Conservation (phyloP, 2,113 vertebrate genomes). For the Pangasianodon gigas region DNA sequence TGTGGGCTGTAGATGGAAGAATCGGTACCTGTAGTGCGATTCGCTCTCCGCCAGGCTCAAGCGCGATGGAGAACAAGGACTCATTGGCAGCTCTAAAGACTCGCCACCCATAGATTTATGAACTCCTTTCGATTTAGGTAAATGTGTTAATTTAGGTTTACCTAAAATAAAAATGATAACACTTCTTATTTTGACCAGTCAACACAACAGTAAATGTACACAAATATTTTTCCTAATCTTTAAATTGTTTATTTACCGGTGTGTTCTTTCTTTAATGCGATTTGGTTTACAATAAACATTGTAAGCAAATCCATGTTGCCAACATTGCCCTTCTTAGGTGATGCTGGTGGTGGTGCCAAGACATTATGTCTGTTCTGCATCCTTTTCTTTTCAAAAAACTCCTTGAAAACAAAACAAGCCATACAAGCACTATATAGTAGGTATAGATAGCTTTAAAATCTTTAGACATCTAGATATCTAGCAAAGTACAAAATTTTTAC, state of each 20-base stretch:
- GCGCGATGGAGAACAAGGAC: conserved; percentile 75
- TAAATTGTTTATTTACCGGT: conserved; percentile 69
- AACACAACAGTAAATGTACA: not conserved
- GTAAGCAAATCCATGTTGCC: conserved; percentile 87
- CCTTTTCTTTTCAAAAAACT: conserved; percentile 90
- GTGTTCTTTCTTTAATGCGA: conserved; percentile 80
- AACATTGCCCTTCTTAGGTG: conserved; percentile 62
- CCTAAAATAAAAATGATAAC: conserved; percentile 59
- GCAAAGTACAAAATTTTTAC: not conserved
- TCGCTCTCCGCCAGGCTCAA: conserved; percentile 74
- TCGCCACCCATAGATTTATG: conserved; percentile 61
- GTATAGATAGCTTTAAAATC: not conserved
- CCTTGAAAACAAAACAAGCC: conserved; percentile 68
- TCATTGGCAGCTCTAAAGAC: conserved; percentile 78
- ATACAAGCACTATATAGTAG: not conserved
- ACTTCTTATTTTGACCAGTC: not conserved
- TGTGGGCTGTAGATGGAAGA: not conserved
- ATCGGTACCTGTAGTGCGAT: conserved; percentile 68
- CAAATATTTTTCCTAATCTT: not conserved
- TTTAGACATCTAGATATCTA: not conserved
- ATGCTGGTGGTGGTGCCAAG: conserved; percentile 60
- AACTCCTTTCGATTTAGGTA: conserved; percentile 67
- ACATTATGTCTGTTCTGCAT: conserved; percentile 80
- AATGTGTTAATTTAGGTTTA: conserved; percentile 67
- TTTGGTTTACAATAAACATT: conserved; percentile 87